Percentiles rank a stretch among this genome's conserved stretches.
Conservation (phyloP, 2,888 invertebrate genomes). For the Exocentrus adspersus region DNA sequence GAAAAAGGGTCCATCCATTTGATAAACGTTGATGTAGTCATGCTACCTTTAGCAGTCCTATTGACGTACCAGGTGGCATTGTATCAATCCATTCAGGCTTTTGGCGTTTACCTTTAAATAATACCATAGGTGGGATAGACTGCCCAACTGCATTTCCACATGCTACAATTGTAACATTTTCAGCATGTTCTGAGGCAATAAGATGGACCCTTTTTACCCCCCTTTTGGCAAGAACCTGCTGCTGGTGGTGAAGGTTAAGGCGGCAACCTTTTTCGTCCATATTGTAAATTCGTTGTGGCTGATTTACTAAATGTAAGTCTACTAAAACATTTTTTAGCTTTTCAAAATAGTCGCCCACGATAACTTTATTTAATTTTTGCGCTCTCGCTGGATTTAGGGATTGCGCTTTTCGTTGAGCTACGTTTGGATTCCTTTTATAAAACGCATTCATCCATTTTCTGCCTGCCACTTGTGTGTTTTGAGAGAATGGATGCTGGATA, state of each 20-base stretch:
- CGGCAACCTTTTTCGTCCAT: not conserved
- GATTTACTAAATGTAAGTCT: not conserved
- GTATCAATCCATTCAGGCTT: not conserved
- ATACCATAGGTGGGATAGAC: not conserved
- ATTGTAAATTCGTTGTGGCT: not conserved
- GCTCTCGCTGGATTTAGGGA: not conserved
- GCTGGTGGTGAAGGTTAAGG: not conserved
- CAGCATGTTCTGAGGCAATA: not conserved
- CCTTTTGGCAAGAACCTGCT: not conserved
- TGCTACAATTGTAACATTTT: not conserved
- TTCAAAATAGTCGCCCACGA: not conserved
- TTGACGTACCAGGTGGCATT: not conserved
- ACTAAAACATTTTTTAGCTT: not conserved
- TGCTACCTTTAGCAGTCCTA: constrained; percentile 50
- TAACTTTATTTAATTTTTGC: not conserved
- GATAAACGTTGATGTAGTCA: constrained; percentile 45
- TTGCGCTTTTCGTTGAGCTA: not conserved
- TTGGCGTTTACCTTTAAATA: not conserved
- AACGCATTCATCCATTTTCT: no score
- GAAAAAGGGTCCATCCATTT: constrained; percentile 46
- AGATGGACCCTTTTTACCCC: not conserved
- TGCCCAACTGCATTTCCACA: not conserved
- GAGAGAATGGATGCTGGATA: no score
- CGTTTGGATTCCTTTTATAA: no score
- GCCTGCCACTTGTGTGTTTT: no score